Conservation (phyloP, 2,797 vertebrate species). For the Synanceia verrucosa region DNA sequence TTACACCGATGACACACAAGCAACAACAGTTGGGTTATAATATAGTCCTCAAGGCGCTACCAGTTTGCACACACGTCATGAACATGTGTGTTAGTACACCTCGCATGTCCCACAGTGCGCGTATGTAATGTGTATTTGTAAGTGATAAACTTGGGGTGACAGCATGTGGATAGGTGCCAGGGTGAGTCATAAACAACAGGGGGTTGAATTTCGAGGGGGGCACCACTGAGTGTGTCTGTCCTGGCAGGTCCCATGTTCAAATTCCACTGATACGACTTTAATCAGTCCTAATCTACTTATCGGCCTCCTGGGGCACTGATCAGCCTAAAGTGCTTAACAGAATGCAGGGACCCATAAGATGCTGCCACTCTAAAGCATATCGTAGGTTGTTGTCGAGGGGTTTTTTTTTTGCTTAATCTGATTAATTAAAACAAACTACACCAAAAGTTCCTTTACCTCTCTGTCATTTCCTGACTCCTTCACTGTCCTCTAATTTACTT, state of each 20-base stretch:
- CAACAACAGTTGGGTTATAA: conserved; percentile 30
- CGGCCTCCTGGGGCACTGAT: conserved; percentile 80
- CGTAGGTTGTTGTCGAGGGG: conserved; percentile 62
- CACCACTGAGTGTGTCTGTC: conserved; percentile 73
- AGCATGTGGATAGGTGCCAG: conserved; percentile 80
- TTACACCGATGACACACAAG: conserved; percentile 42
- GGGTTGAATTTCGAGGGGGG: conserved; percentile 52
- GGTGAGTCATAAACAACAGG: conserved; percentile 74
- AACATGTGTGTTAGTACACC: conserved; percentile 1
- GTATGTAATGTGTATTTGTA: conserved; percentile 48
- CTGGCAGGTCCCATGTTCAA: conserved; percentile 82
- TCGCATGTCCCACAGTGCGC: conserved; percentile 1
- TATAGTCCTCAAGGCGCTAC: conserved; percentile 49
- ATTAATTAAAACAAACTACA: conserved; percentile 77
- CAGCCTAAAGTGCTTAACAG: conserved; percentile 81
- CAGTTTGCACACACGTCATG: conserved; percentile 13
- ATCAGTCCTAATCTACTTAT: conserved; percentile 89
- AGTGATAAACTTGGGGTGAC: conserved; percentile 70
- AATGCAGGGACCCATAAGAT: conserved; percentile 78
- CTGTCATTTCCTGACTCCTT: conserved; percentile 2
- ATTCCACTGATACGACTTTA: conserved; percentile 87
- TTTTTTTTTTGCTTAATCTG: conserved; percentile 68
- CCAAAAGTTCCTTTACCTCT: conserved; percentile 24
- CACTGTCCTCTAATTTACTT: background rate
- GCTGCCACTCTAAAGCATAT: conserved; percentile 78